These are phyloP conservation scores for Lamproptera curius DNA, from an alignment of 2,888 invertebrate species.

Conservation along the genomic window DNA sequence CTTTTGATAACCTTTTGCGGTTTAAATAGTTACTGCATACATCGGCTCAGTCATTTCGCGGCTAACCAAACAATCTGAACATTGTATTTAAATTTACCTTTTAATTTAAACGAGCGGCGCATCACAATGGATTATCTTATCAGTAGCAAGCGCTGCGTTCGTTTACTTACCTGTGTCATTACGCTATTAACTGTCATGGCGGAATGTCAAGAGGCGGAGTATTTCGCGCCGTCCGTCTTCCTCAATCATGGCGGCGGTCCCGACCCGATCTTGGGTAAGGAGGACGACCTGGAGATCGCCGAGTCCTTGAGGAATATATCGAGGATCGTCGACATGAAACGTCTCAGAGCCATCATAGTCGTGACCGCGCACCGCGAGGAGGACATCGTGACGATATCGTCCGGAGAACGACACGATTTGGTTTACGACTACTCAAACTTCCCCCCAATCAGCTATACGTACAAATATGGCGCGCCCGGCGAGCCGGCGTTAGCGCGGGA, in stretches of 20 bases:
- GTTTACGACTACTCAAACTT: conserved; percentile 44
- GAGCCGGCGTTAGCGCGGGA: conserved; percentile 35
- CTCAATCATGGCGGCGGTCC: conserved; percentile 49
- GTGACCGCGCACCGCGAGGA: conserved; percentile 48
- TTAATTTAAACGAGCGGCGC: neutral
- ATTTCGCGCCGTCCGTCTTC: conserved; percentile 43
- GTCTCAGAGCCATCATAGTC: conserved; percentile 38
- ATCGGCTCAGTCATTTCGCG: neutral
- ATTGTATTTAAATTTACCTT: neutral
- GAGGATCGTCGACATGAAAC: conserved; percentile 34
- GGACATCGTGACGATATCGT: conserved; percentile 40
- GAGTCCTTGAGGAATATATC: conserved; percentile 36
- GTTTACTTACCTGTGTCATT: neutral
- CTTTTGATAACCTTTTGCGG: neutral
- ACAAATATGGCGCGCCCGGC: conserved; percentile 43
- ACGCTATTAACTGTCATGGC: neutral
- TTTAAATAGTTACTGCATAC: neutral
- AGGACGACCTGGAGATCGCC: conserved; percentile 37
- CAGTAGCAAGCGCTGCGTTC: neutral
- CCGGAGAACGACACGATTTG: conserved; percentile 34
- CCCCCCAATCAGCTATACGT: conserved; percentile 41
- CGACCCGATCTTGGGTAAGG: conserved; percentile 38
- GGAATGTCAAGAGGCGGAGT: conserved; percentile 3
- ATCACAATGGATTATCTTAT: neutral
- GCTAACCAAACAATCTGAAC: neutral